Evolutionary conservation across 2,113 vertebrate species (phyloP), one percentile per base, ranked within the genome.

Genomic region (Hiodon tergisus): DNA sequence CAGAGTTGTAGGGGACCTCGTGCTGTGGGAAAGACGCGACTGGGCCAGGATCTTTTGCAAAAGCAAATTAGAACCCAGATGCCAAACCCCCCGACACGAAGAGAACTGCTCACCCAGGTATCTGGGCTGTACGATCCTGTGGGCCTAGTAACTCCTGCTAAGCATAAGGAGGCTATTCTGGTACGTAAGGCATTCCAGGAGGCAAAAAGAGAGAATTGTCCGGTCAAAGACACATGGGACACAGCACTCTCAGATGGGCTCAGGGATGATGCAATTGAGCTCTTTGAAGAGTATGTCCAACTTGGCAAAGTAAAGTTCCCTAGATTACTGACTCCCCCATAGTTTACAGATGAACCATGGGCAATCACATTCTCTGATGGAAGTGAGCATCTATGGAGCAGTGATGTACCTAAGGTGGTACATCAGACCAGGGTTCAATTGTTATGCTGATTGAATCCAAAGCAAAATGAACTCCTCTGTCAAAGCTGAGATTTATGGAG

Each of bases 401-500:
- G 77, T 74, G 50, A 47, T 78, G 67, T 73, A 78, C 14, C 11
- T 72, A 4, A 66, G 77, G 11, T 75, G 60, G 73, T 6, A 14
- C 3, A 71, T 31, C 53, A 2, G n/a, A 8, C 50, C 51, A 75
- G 4, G 73, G 68, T 16, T 16, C 63, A 31, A 5, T 72, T 5
- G 16, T 78, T 3, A 73, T 70, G 48, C 31, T 79, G 7, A 63
- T 76, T 0, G 75, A 76, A 13, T 76, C 70, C 2, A 79, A 74
- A 46, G 71, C 75, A 52, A 77, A 80, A 5, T 48, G 74, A 13
- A 77, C 59, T 13, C 75, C 61, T 2, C 60, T 53, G 76, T 80
- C n/a, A 80, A 77, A 54, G 76, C 78, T 53, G 74, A 79, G 17
- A 62, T 79, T 61, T 79, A 74, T 50, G 73, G 74, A 62, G 77